phyloP scores from a whole-genome alignment of 2,113 vertebrate species.

The Carollia perspicillata region DNA sequence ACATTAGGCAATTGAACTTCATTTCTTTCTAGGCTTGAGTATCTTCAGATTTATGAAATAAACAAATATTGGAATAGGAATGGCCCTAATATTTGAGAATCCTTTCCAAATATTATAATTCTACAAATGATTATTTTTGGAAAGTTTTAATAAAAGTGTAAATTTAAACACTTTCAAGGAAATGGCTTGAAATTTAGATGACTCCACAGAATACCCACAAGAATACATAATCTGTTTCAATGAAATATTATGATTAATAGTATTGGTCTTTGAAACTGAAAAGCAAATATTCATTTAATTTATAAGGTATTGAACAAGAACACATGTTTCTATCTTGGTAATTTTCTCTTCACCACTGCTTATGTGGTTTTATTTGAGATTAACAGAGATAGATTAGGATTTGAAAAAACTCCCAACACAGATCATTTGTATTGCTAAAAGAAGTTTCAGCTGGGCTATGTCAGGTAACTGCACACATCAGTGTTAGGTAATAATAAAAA shows the following conservation, averaged over 20 bases:
- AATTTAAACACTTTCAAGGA: not conserved
- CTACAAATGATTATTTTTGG: not conserved
- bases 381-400: not conserved
- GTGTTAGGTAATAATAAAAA: conserved; percentile 72
- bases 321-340: not conserved
- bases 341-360: not conserved
- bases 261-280: not conserved
- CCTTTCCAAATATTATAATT: not conserved
- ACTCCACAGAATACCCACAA: not conserved
- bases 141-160: not conserved
- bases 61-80: not conserved
- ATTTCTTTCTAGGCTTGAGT: not conserved
- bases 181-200: not conserved
- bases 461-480: conserved; percentile 63
- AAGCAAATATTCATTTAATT: not conserved
- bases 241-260: not conserved
- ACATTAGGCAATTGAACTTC: not conserved
- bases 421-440: not conserved
- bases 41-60: not conserved
- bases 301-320: conserved; percentile 19
- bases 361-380: not conserved
- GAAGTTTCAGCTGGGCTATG: conserved; percentile 49
- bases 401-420: not conserved
- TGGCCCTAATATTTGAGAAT: not conserved
- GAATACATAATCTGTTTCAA: not conserved